These are phyloP conservation scores for Dastarcus helophoroides DNA, from an alignment of 2,888 invertebrate genomes.

Conservation along the genomic window DNA sequence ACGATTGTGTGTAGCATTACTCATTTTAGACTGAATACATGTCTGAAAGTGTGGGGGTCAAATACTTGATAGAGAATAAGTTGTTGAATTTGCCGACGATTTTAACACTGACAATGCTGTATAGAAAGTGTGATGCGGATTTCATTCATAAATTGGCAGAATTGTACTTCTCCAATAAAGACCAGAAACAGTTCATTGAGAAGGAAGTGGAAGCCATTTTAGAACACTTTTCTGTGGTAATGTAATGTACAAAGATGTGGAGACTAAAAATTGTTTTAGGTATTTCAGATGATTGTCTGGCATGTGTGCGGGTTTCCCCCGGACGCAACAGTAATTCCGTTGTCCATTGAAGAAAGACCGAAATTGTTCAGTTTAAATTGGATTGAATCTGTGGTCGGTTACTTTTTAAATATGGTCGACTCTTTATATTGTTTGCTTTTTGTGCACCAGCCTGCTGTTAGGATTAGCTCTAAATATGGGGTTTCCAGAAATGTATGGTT, in stretches of 20 bases:
- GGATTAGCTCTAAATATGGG: conserved; percentile 25
- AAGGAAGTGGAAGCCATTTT: conserved; percentile 27
- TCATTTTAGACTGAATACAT: conserved; percentile 31
- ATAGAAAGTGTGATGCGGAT: conserved; percentile 22
- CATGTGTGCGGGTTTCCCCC: conserved; percentile 28
- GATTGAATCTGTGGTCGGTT: conserved; percentile 30
- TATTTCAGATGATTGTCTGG: conserved; percentile 29
- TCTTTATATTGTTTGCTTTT: conserved; percentile 26
- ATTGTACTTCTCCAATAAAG: conserved; percentile 25
- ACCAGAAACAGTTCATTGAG: conserved; percentile 21
- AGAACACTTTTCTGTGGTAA: conserved; percentile 27
- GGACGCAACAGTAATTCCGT: conserved; percentile 23
- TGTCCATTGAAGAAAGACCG: conserved; percentile 26
- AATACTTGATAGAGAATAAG: conserved; percentile 25
- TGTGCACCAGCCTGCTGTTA: conserved; percentile 23
- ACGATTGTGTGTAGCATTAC: too few species aligned
- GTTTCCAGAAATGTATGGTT: conserved; percentile 30
- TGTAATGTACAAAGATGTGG: conserved; percentile 4
- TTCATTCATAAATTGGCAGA: conserved; percentile 25
- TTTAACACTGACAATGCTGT: conserved; percentile 26
- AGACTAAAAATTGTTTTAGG: conserved; percentile 18
- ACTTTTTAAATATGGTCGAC: conserved; percentile 25
- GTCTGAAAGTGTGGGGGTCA: conserved; percentile 22
- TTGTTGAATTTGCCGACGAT: conserved; percentile 29
- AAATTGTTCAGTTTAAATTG: conserved; percentile 26